Base-by-base conservation (phyloP, 2,113 vertebrate genomes). In the Halcyon malimbica region DNA sequence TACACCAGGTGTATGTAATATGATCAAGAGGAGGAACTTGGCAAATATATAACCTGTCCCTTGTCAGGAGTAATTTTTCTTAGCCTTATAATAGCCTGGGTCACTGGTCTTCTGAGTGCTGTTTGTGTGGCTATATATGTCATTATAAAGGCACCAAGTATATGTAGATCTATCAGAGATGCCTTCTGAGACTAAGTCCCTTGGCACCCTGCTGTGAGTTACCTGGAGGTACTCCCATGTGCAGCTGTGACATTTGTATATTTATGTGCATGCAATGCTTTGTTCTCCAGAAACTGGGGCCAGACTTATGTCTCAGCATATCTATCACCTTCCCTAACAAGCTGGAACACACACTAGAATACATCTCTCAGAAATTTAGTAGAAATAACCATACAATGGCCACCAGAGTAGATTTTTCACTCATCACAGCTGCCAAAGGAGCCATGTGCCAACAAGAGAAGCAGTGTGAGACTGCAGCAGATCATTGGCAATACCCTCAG, bases 311-410 rank as follows among this genome's bases (percentile, higher is more conserved):
- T 46, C 68, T 80, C 24, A 24, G 65, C 37, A 64, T 84, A 89
- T 77, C 42, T 50, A n/a, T 94, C 77, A 91, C 74, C 77, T 94
- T 62, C 74, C 57, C 59, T 75, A 82, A 83, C 65, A 73, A 71
- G 65, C n/a, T 91, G 57, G 37, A 84, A 78, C 62, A 81, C 64
- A n/a, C 41, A 8, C 20, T 37, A n/a, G 54, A 64, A 50, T 80
- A 50, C 2, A 3, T 25, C 0, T 0, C 42, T 59, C 1, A 0
- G 57, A 63, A 71, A 94, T 71, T 64, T 65, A 41, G 65, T 62
- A 56, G 16, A 56, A 2, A 60, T 62, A 37, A 39, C 81, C 50
- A 9, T 39, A 59, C n/a, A 89, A 44, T 69, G 94, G 31, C 76
- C 75, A 53, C 77, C 0, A 2, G 88, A 53, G 74, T 93, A 68